Evolutionary conservation across 2,888 invertebrate species (phyloP).

Genomic region (Epirrhoe alternata): DNA sequence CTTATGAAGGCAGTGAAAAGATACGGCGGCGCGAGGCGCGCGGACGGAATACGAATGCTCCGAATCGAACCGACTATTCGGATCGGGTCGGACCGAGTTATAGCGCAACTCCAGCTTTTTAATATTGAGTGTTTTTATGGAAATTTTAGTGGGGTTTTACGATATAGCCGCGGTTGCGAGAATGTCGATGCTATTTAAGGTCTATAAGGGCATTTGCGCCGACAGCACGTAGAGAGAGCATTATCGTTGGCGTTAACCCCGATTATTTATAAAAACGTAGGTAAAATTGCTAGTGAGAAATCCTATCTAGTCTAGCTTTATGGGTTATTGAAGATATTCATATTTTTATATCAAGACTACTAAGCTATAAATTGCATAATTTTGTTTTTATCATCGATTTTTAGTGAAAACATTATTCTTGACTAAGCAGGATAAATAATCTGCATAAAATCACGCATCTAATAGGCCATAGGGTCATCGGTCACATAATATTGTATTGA

Average conservation of each 20-base stretch:
- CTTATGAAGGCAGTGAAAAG: slow-evolving; percentile 76
- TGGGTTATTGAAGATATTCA: not conserved
- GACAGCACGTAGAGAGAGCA: slow-evolving; percentile 42
- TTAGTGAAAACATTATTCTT: not conserved
- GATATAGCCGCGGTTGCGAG: slow-evolving; percentile 55
- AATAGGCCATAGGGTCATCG: too few species aligned
- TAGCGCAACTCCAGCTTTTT: slow-evolving; percentile 68
- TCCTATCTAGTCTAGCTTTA: slow-evolving; percentile 10
- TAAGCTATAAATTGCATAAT: not conserved
- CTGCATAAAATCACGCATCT: too few species aligned
- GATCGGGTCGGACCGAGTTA: slow-evolving; percentile 59
- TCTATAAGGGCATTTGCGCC: slow-evolving; percentile 43
- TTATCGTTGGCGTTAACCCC: slow-evolving; percentile 37
- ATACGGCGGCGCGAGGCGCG: slow-evolving; percentile 67
- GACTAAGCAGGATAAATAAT: not conserved
- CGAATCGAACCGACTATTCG: slow-evolving; percentile 52
- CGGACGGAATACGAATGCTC: slow-evolving; percentile 73
- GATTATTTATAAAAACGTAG: slow-evolving; percentile 41
- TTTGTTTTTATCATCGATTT: not conserved
- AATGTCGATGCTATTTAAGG: slow-evolving; percentile 54
- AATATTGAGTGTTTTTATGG: slow-evolving; percentile 75
- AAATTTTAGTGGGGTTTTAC: slow-evolving; percentile 60
- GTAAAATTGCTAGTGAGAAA: slow-evolving; percentile 24
- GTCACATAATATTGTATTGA: too few species aligned
- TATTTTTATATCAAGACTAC: slow-evolving; percentile 1